Evolutionary conservation across 1,140 invertebrate species (phyloP), one percentile per base, ranked within the genome.

Genomic region (Tribolium castaneum): DNA sequence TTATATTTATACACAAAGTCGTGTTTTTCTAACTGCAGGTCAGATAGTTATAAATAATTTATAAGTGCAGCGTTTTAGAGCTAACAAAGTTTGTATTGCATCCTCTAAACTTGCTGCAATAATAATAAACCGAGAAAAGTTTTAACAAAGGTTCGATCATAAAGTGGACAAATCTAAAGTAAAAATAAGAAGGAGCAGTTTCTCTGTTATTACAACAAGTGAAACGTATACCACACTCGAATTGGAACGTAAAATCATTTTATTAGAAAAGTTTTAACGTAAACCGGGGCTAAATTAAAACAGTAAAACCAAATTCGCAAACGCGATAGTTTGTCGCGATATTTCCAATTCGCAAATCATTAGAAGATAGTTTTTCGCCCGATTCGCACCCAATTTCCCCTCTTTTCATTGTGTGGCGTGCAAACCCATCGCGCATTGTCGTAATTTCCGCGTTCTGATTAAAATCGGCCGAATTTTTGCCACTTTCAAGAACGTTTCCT

Each of bases 401-500:
- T 59, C 54, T 59, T 59, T 25, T 22, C 10, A 30, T 25, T 19
- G 54, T 59, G 10, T 14, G 4, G 10, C 30, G 12, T 66, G 30
- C 54, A 59, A 45, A 25, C 59, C 45, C 59, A 39, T 66, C 59
- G 14, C 54, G 6, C 51, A 52, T 52, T 52, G 22, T 12, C 2
- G 59, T 35, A 66, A 66, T 66, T 66, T 66, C 59, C 59, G 30
- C 30, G 59, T 14, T 66, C 13, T 66, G 59, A 66, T 66, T 66
- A 12, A 66, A 66, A 66, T 25, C 54, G 39, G 39, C 1, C n/a
- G 39, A 45, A 45, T 45, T 30, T 30, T 30, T 30, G 25, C 25
- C 56, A 30, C 56, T 62, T 66, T 66, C 59, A 66, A 66, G 59
- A 66, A 66, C 59, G 59, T 30, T 66, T 66, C 59, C 59, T 66